Evolutionary conservation across 2,113 vertebrate genomes (phyloP), one percentile per base, ranked within the genome.

Genomic region (Uropsilus gracilis): DNA sequence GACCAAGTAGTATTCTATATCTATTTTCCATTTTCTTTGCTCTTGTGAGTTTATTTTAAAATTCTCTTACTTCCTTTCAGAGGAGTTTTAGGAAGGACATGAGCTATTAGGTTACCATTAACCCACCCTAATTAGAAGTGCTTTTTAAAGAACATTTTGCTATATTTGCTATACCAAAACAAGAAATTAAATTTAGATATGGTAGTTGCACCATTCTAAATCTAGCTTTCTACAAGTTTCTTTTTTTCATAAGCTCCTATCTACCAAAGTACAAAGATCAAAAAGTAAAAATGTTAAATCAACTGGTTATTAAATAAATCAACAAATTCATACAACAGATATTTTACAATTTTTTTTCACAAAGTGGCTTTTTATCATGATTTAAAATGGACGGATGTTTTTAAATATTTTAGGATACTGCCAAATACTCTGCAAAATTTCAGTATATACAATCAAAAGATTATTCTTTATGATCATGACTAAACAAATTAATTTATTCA

Each of bases 341-440:
- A 94, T 50, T 96, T 87, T 22, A 22, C 53, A 55, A 55, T 4
- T 53, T 55, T 55, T 55, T 55, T 20, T 14, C 50, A 55, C 20
- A 55, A 55, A 22, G 22, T 22, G 53, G 53, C 6, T 55, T 55
- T 55, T 22, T 81, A 37, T 37, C 46, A 76, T 61, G 22, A 93
- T 78, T 93, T 72, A 78, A 93, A 94, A 73, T 48, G 48, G 57
- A 77, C 20, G 86, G 72, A 89, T 59, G 24, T 64, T 91, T 44
- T 48, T 13, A 26, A 39, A 87, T 87, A 91, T 76, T 61, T 94
- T 84, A 92, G 34, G 86, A 71, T 87, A 76, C 82, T n/a, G 86
- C 17, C 89, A 91, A 95, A 81, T 78, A 86, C 71, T 34, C 53
- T 72, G 26, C 81, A 92, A 85, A 85, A 71, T 92, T 95, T 16